Conservation (phyloP, 2,888 invertebrate species). For the Digitonthophagus gazella region DNA sequence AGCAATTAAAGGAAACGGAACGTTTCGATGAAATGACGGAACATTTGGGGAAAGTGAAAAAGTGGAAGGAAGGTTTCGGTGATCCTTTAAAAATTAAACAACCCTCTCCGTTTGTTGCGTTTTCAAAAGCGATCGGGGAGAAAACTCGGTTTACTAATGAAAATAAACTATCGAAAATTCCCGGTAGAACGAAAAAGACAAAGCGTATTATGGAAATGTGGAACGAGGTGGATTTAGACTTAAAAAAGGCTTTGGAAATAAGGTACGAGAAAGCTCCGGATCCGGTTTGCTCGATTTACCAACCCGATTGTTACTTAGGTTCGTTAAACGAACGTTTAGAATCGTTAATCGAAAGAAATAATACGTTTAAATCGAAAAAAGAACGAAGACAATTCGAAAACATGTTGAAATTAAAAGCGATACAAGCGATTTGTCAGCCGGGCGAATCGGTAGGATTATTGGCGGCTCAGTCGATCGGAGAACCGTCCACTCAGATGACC, state of each 20-base stretch:
- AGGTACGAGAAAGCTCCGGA: conserved; percentile 62
- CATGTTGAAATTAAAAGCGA: conserved; percentile 72
- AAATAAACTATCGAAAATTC: conserved; percentile 52
- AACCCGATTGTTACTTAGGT: conserved; percentile 77
- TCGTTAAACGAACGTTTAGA: conserved; percentile 81
- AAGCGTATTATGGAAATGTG: conserved; percentile 66
- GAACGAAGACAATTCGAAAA: conserved; percentile 57
- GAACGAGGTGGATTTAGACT: conserved; percentile 61
- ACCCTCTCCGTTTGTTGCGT: conserved; percentile 60
- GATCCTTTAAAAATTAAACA: conserved; percentile 51
- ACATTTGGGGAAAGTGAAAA: conserved; percentile 39
- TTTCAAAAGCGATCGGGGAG: conserved; percentile 56
- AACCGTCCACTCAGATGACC: conserved; percentile 99
- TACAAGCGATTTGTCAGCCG: conserved; percentile 76
- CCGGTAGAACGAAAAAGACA: conserved; percentile 61
- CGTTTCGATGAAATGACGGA: conserved; percentile 52
- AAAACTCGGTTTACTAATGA: conserved; percentile 53
- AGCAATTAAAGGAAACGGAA: conserved; percentile 58
- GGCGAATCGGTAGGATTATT: conserved; percentile 96
- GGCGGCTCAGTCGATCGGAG: conserved; percentile 97
- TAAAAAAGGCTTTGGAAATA: conserved; percentile 49
- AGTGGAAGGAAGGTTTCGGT: conserved; percentile 63
- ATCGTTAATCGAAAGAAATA: conserved; percentile 56
- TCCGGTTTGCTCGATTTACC: conserved; percentile 67
- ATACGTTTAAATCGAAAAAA: conserved; percentile 23